phyloP scores from a whole-genome alignment of 2,113 vertebrate genomes.

The Ictalurus furcatus region DNA sequence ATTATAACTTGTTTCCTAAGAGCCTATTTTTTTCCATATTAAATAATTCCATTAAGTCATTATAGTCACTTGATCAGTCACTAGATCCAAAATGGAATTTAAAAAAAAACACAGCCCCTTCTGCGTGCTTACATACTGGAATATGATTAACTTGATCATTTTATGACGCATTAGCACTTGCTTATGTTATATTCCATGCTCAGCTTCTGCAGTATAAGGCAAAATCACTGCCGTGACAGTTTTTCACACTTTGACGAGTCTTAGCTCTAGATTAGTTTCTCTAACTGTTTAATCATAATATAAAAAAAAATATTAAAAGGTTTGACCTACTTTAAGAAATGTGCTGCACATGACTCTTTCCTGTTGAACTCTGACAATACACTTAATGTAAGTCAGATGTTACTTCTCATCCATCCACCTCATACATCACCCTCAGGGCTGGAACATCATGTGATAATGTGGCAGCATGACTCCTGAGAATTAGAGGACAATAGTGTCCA shows the following conservation, averaged over 20 bases:
- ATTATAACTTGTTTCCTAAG: not conserved
- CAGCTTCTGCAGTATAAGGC: not conserved
- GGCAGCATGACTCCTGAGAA: not conserved
- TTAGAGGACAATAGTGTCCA: not conserved
- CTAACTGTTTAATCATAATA: not conserved
- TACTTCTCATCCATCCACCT: not conserved
- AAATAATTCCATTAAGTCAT: not conserved
- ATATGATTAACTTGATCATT: not conserved
- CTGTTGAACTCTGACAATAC: not conserved
- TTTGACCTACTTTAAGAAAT: not conserved
- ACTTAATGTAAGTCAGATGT: not conserved
- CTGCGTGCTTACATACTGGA: not conserved
- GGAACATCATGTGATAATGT: conserved; percentile 27
- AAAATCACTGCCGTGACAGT: not conserved
- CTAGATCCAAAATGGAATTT: not conserved
- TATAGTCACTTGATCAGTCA: not conserved
- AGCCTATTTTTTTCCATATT: not conserved
- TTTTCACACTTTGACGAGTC: not conserved
- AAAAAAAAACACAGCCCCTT: not conserved
- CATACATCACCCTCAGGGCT: not conserved
- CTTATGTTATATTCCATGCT: not conserved
- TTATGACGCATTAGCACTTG: not conserved
- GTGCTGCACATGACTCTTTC: not conserved
- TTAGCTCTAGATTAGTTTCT: not conserved
- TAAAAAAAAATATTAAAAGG: too few relatives aligned